phyloP scores from a whole-genome alignment of 2,888 invertebrate genomes.

The Drosophila diplacantha region DNA sequence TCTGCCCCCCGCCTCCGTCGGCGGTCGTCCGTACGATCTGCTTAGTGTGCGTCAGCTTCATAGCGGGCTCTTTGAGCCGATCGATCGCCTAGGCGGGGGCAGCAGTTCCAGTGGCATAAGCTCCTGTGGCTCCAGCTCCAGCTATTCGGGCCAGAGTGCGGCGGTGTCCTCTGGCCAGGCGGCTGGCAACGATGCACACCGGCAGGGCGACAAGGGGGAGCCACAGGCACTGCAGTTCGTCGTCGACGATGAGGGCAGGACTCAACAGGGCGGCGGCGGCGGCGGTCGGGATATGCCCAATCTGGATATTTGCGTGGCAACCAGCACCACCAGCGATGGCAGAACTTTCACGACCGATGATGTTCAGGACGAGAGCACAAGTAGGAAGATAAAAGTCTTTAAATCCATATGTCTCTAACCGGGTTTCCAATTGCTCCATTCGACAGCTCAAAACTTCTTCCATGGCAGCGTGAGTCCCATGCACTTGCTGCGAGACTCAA shows the following conservation, averaged over 20 bases:
- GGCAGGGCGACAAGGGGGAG: not conserved
- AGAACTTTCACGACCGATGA: slow-evolving; percentile 45
- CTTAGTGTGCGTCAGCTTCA: slow-evolving; percentile 64
- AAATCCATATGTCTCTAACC: not conserved
- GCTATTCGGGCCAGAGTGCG: not conserved
- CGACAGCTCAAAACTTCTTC: slow-evolving; percentile 65
- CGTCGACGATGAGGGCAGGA: not conserved
- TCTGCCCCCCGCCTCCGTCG: slow-evolving; percentile 79
- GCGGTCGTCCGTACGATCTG: slow-evolving; percentile 62
- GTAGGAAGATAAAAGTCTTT: slow-evolving; percentile 35
- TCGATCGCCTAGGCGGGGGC: slow-evolving; percentile 37
- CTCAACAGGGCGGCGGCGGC: not conserved
- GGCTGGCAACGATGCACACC: not conserved
- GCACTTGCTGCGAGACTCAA: slow-evolving; percentile 81
- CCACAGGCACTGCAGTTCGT: slow-evolving; percentile 4
- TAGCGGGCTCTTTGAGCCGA: slow-evolving; percentile 62
- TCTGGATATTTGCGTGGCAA: slow-evolving; percentile 42
- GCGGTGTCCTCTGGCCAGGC: not conserved
- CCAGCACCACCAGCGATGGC: slow-evolving; percentile 1
- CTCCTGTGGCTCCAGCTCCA: not conserved
- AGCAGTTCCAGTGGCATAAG: slow-evolving; percentile 20
- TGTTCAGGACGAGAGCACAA: slow-evolving; percentile 68
- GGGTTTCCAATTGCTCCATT: too few relatives aligned
- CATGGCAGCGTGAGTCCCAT: slow-evolving; percentile 81
- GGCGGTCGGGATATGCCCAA: slow-evolving; percentile 50